These are phyloP conservation scores for Platynereis dumerilii DNA, from an alignment of 2,888 invertebrate species.

Conservation along the genomic window DNA sequence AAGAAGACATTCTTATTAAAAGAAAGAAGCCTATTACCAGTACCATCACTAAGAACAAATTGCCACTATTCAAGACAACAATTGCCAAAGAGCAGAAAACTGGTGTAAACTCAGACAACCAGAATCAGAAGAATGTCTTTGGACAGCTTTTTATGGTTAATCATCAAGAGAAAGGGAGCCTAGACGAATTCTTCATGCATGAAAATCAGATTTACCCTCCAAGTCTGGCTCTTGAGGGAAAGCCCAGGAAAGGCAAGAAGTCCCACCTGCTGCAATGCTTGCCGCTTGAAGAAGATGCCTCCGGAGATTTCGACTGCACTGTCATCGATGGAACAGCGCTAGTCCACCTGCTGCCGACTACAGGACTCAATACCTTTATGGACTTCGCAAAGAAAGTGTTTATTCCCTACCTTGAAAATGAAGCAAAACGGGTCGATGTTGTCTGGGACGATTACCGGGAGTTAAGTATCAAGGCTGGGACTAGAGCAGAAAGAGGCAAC, in stretches of 20 bases:
- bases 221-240: background rate
- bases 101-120: too few species aligned
- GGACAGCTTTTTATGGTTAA: too few species aligned
- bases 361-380: constrained; percentile 7
- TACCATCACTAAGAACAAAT: background rate
- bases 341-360: constrained; percentile 9
- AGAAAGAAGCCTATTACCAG: background rate
- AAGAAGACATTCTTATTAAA: background rate
- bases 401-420: background rate
- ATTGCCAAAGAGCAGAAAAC: background rate
- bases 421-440: constrained; percentile 13
- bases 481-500: constrained; percentile 24
- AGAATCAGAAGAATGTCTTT: too few species aligned
- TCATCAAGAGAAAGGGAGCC: too few species aligned
- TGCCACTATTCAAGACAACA: background rate
- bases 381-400: constrained; percentile 18
- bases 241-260: constrained; percentile 4
- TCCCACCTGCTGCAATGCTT: constrained; percentile 10
- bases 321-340: constrained; percentile 11
- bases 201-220: constrained; percentile 14
- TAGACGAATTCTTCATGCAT: too few species aligned
- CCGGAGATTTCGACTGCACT: background rate
- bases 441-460: constrained; percentile 24
- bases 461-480: constrained; percentile 17
- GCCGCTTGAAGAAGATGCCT: too few species aligned